phyloP scores from a whole-genome alignment of 2,113 vertebrate genomes.

The Oreocharis arfaki region DNA sequence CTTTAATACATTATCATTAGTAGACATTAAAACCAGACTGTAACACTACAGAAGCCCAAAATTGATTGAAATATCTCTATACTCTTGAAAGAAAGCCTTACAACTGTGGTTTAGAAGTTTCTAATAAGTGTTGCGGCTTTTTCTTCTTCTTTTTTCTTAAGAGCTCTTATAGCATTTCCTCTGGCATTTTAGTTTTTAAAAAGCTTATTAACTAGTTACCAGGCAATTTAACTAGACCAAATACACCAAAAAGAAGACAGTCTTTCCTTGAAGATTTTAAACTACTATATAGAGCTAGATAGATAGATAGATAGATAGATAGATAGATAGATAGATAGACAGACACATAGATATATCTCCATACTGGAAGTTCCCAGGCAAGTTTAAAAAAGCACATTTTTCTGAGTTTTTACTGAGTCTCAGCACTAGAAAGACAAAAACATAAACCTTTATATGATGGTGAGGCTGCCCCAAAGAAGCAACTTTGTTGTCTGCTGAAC shows the following conservation, averaged over 20 bases:
- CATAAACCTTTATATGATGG: neutral
- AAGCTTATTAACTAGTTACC: neutral
- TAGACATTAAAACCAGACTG: neutral
- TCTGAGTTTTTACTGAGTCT: neutral
- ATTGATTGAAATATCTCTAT: neutral
- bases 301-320: neutral
- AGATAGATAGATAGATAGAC: neutral
- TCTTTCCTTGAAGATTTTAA: neutral
- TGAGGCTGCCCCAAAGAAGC: neutral
- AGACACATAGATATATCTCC: neutral
- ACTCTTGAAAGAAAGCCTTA: neutral
- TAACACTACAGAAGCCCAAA: neutral
- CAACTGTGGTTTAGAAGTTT: neutral
- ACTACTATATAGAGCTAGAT: neutral
- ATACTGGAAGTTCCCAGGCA: neutral
- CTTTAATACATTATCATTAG: neutral
- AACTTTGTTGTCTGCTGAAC: slow-evolving; percentile 31
- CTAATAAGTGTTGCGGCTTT: neutral
- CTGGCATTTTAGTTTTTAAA: neutral
- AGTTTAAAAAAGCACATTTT: neutral
- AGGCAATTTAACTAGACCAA: neutral
- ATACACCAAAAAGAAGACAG: neutral
- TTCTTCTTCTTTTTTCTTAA: neutral
- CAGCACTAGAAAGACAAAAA: neutral
- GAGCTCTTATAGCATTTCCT: neutral